Evolutionary conservation across 2,888 invertebrate species (phyloP), one percentile per base, ranked within the genome.

Genomic region (Leptothorax acervorum): DNA sequence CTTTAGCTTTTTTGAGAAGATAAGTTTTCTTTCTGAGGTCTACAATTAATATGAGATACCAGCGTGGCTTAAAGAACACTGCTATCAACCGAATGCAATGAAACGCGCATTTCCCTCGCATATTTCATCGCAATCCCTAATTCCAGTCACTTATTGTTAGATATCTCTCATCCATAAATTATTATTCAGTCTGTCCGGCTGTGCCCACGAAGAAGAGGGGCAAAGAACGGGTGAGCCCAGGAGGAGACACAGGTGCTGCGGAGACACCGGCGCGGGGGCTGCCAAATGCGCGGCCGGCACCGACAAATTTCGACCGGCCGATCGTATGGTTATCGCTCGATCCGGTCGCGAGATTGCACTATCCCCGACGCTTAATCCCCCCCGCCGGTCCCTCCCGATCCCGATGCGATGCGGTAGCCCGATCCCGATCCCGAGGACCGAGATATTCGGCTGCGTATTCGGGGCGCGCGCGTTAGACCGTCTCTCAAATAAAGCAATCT

Each of bases 401-500:
- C 28, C 57, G 57, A 11, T 28, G 48, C 78, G 66, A 42, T 57
- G 71, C 87, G 3, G 65, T 42, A 66, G 82, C 84, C 78, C 71
- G 68, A 45, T 42, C 31, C 62, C 39, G 35, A 31, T 39, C 45
- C 45, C 35, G 68, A 62, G 76, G 83, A 79, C 45, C 84, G 66
- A 86, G 84, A 87, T 91, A 88, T 92, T 90, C 86, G 91, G 68
- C 86, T 79, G 88, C 85, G 75, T 78, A 87, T 87, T 82, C 62
- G 82, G 12, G 12, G 73, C 71, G 79, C 85, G 90, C 86, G 82
- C 88, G 89, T 89, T 92, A 92, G 92, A 87, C 91, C 89, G 90
- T 89, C 90, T 73, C 57, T 92, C 88, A 92, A 92, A 92, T 92
- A 92, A 92, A 92, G 93, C 92, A 92, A 92, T 92, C 92, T 92